These are phyloP conservation scores for Epinotia nisella DNA, from an alignment of 2,888 invertebrate genomes.

Conservation along the genomic window DNA sequence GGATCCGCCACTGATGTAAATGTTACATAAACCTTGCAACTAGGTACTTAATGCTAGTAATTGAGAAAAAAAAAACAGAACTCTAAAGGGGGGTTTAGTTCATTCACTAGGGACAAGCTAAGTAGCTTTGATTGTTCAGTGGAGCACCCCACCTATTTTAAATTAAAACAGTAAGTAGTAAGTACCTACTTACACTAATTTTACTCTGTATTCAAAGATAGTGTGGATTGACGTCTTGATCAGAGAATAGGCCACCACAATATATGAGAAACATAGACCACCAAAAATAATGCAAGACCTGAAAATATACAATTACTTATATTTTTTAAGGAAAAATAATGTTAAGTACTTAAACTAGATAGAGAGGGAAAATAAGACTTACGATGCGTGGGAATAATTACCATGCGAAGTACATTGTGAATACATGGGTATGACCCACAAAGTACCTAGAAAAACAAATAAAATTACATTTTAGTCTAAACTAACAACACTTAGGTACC, in stretches of 20 bases:
- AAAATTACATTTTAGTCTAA: neutral
- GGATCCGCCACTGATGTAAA: too few relatives aligned
- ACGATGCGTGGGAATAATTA: conserved; percentile 70
- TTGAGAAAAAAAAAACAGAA: too few relatives aligned
- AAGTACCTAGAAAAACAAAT: conserved; percentile 59
- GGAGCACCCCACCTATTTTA: too few relatives aligned
- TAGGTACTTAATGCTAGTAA: too few relatives aligned
- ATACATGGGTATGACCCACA: conserved; percentile 78
- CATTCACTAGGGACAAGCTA: too few relatives aligned
- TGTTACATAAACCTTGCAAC: too few relatives aligned
- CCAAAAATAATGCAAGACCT: conserved; percentile 71
- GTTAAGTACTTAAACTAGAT: neutral
- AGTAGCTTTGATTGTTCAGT: too few relatives aligned
- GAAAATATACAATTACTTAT: conserved; percentile 40
- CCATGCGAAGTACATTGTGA: conserved; percentile 69
- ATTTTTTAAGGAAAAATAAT: neutral
- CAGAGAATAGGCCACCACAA: conserved; percentile 65
- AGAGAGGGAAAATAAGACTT: conserved; percentile 51
- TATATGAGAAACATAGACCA: conserved; percentile 70
- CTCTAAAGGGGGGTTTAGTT: too few relatives aligned
- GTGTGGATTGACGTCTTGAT: conserved; percentile 73
- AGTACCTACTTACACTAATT: conserved; percentile 69
- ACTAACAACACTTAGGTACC: too few relatives aligned
- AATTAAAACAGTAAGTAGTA: too few relatives aligned
- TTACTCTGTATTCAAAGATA: conserved; percentile 77